Conservation (phyloP, 2,888 invertebrate species). For the Phlogophora meticulosa region DNA sequence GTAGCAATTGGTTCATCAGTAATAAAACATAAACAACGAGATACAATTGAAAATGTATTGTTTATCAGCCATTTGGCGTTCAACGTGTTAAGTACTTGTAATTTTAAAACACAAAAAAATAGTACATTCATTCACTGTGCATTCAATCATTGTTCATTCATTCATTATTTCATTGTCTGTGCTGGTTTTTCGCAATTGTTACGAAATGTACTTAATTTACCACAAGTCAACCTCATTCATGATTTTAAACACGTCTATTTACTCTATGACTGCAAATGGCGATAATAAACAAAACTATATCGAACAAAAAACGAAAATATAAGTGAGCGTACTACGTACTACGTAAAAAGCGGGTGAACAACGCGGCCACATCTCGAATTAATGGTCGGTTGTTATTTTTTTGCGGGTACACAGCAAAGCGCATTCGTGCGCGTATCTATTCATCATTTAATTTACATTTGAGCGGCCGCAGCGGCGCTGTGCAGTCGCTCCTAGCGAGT, state of each 20-base stretch:
- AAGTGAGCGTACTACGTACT: conserved; percentile 49
- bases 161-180: too few species aligned
- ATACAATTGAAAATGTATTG: too few species aligned
- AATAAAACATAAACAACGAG: too few species aligned
- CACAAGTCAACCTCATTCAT: not conserved
- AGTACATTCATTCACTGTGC: too few species aligned
- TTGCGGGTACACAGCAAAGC: conserved; percentile 76
- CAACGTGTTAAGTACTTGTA: too few species aligned
- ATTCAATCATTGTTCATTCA: too few species aligned
- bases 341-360: conserved; percentile 66
- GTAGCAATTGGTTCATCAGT: too few species aligned
- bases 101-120: too few species aligned
- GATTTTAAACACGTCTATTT: conserved; percentile 1
- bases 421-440: conserved; percentile 85
- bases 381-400: conserved; percentile 80
- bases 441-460: conserved; percentile 90
- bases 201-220: not conserved
- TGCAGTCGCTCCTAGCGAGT: conserved; percentile 46
- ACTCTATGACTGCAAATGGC: conserved; percentile 1
- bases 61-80: too few species aligned
- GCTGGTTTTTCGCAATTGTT: not conserved
- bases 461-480: conserved; percentile 76
- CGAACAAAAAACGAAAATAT: conserved; percentile 50
- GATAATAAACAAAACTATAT: conserved; percentile 56
- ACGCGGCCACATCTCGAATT: conserved; percentile 75